phyloP scores from a whole-genome alignment of 1,140 invertebrate genomes.

The Drosophila mauritiana region DNA sequence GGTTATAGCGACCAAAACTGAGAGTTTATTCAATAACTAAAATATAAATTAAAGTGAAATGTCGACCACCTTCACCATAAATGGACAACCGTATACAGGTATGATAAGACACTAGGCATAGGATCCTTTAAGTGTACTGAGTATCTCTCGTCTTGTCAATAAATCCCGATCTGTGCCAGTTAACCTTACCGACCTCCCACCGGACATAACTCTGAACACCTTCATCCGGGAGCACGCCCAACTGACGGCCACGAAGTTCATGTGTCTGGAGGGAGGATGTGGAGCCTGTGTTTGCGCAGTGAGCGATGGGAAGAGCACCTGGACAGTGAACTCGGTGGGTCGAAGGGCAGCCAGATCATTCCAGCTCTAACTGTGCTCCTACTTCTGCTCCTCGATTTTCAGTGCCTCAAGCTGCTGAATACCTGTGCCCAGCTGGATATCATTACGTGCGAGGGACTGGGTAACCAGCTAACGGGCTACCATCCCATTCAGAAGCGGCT shows the following conservation, averaged over 20 bases:
- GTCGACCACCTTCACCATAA: slow-evolving; percentile 84
- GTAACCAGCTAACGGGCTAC: slow-evolving; percentile 89
- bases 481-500: slow-evolving; percentile 89
- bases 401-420: slow-evolving; percentile 90
- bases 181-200: slow-evolving; percentile 64
- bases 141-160: too few species aligned
- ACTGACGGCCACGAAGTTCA: slow-evolving; percentile 91
- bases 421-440: slow-evolving; percentile 91
- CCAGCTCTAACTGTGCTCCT: slow-evolving; percentile 5
- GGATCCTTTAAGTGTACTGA: too few species aligned
- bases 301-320: slow-evolving; percentile 86
- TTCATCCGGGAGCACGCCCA: slow-evolving; percentile 89
- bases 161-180: slow-evolving; percentile 30
- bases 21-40: background rate
- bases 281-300: slow-evolving; percentile 91
- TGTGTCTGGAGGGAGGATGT: slow-evolving; percentile 94
- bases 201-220: slow-evolving; percentile 88
- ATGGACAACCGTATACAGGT: slow-evolving; percentile 84
- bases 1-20: too few species aligned
- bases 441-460: slow-evolving; percentile 92
- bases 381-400: background rate
- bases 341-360: slow-evolving; percentile 4
- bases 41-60: slow-evolving; percentile 14
- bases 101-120: background rate
- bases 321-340: slow-evolving; percentile 91